Conservation (phyloP, 2,113 vertebrate genomes). For the Callaeas wilsoni region DNA sequence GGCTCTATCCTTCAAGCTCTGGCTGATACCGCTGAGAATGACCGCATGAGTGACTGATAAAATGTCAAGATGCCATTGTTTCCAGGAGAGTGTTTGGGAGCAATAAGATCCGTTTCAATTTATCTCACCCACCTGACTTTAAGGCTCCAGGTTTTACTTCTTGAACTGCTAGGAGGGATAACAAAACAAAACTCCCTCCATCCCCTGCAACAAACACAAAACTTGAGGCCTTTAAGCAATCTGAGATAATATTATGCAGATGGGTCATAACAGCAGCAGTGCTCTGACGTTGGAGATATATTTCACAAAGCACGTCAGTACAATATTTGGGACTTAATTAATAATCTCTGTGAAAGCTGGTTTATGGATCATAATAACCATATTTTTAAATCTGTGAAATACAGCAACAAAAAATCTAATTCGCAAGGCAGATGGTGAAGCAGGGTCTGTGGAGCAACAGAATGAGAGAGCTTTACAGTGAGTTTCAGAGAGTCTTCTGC, state of each 20-base stretch:
- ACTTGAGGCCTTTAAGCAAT: slow-evolving; percentile 8
- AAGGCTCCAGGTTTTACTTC: slow-evolving; percentile 69
- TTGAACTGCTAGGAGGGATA: slow-evolving; percentile 35
- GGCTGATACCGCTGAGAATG: slow-evolving; percentile 76
- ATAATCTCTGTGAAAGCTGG: slow-evolving; percentile 69
- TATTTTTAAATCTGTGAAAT: slow-evolving; percentile 75
- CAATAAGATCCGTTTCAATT: slow-evolving; percentile 79
- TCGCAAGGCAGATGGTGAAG: slow-evolving; percentile 69
- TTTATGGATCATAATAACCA: slow-evolving; percentile 71
- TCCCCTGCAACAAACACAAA: not conserved
- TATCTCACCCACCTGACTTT: slow-evolving; percentile 77
- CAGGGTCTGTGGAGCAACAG: slow-evolving; percentile 59
- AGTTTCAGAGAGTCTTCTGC: slow-evolving; percentile 59
- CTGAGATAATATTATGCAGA: slow-evolving; percentile 36
- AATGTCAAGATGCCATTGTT: slow-evolving; percentile 85
- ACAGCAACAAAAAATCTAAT: slow-evolving; percentile 66
- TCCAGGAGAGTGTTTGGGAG: slow-evolving; percentile 78
- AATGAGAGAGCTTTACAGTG: slow-evolving; percentile 68
- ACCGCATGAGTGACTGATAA: slow-evolving; percentile 83
- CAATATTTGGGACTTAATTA: slow-evolving; percentile 79
- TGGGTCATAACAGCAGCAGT: slow-evolving; percentile 17
- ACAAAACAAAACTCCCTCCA: not conserved
- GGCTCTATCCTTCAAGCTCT: slow-evolving; percentile 81
- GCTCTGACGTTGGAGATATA: slow-evolving; percentile 24
- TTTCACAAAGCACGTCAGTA: slow-evolving; percentile 55